Percentiles rank a stretch among this genome's conserved stretches.
Evolutionary conservation across 2,113 vertebrate species (phyloP).

Genomic region (Rhodinocichla rosea): DNA sequence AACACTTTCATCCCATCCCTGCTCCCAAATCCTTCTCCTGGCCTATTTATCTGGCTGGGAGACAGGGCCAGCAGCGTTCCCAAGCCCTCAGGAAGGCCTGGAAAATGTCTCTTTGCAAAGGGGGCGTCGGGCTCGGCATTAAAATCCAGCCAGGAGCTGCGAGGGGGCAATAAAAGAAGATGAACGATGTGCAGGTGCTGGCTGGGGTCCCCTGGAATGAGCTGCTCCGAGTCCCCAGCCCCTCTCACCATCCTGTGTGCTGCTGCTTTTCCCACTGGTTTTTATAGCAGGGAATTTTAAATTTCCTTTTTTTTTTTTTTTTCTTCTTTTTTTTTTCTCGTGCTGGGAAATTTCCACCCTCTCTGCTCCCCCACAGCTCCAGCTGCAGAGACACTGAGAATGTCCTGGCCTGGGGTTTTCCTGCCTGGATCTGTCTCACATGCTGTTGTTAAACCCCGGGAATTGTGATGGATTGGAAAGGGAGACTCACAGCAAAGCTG

Average conservation of each 20-base stretch:
- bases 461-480: neutral
- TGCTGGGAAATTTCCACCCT: neutral
- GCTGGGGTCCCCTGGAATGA: constrained; percentile 31
- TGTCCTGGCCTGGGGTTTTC: neutral
- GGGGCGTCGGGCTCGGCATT: neutral
- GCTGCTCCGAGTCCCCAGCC: neutral
- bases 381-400: neutral
- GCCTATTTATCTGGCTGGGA: neutral
- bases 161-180: constrained; percentile 52
- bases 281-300: neutral
- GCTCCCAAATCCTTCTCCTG: neutral
- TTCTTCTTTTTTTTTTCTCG: neutral
- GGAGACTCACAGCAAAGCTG: neutral
- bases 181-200: constrained; percentile 52
- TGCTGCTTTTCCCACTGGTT: neutral
- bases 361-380: neutral
- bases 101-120: neutral
- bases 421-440: neutral
- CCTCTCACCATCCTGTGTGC: neutral
- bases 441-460: neutral
- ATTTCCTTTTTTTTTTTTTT: neutral
- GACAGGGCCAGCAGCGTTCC: neutral
- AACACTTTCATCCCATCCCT: neutral
- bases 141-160: neutral
- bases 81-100: neutral